These are phyloP conservation scores for Apoderus coryli DNA, from an alignment of 2,888 invertebrate genomes.

Conservation along the genomic window DNA sequence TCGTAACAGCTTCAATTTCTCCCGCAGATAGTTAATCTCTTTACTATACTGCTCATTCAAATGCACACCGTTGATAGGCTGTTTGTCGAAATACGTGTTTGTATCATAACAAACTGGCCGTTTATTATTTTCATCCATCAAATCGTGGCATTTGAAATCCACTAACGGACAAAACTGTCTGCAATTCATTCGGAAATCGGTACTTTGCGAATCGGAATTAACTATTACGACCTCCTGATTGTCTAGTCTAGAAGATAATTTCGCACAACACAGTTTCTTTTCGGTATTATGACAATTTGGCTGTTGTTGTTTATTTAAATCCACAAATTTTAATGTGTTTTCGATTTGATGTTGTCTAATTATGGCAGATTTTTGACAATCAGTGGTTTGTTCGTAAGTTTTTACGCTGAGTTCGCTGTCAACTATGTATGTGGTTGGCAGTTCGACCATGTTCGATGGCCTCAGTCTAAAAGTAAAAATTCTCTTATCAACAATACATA, in stretches of 20 bases:
- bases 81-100: conserved; percentile 28
- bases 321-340: conserved; percentile 19
- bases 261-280: too few species aligned
- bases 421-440: conserved; percentile 32
- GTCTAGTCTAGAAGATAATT: conserved; percentile 13
- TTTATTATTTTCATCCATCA: conserved; percentile 11
- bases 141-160: conserved; percentile 18
- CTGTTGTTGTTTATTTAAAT: conserved; percentile 18
- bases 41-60: conserved; percentile 24
- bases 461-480: conserved; percentile 16
- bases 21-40: conserved; percentile 27
- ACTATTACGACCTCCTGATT: conserved; percentile 15
- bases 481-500: too few species aligned
- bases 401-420: too few species aligned
- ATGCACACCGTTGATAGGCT: conserved; percentile 21
- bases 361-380: conserved; percentile 24
- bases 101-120: conserved; percentile 24
- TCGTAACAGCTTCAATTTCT: conserved; percentile 25
- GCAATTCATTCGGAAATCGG: too few species aligned
- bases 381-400: too few species aligned
- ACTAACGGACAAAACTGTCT: conserved; percentile 18
- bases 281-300: too few species aligned
- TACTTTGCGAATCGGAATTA: conserved; percentile 12
- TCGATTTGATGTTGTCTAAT: too few species aligned
- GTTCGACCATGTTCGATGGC: conserved; percentile 28